Conservation (phyloP, 2,888 invertebrate species). For the Dicranocentrus wangi region DNA sequence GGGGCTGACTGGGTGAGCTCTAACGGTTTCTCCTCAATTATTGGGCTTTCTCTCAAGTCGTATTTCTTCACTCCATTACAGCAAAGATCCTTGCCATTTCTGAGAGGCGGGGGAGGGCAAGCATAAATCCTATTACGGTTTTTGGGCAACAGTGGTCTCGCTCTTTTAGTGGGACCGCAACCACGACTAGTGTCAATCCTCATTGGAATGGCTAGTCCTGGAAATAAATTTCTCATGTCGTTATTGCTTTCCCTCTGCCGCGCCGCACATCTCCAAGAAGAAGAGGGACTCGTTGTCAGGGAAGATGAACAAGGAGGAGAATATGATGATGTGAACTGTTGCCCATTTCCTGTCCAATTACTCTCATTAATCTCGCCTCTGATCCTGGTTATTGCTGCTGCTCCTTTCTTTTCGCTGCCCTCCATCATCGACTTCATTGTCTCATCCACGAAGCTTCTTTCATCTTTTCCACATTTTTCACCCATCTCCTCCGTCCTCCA, state of each 20-base stretch:
- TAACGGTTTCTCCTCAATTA: constrained; percentile 11
- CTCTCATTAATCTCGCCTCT: constrained; percentile 51
- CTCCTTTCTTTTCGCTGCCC: constrained; percentile 10
- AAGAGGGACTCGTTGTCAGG: not conserved
- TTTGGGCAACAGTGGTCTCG: constrained; percentile 14
- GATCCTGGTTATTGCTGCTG: constrained; percentile 10
- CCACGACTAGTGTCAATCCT: not conserved
- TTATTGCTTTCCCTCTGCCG: constrained; percentile 23
- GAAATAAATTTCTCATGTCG: constrained; percentile 48
- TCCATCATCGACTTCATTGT: constrained; percentile 17
- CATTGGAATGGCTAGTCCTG: not conserved
- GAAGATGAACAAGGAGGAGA: constrained; percentile 27
- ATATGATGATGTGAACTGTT: constrained; percentile 46
- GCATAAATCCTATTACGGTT: constrained; percentile 70
- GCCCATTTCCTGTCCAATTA: constrained; percentile 54
- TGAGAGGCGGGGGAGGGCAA: constrained; percentile 43
- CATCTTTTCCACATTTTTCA: constrained; percentile 39
- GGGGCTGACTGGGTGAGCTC: not conserved
- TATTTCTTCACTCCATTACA: constrained; percentile 16
- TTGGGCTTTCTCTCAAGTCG: not conserved
- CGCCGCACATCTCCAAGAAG: not conserved
- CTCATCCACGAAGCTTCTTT: not conserved
- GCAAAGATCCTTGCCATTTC: not conserved
- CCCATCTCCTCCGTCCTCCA: not conserved
- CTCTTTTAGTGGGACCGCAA: not conserved